Evolutionary conservation across 2,797 vertebrate genomes (phyloP).

Genomic region (Sebastes iracundus): DNA sequence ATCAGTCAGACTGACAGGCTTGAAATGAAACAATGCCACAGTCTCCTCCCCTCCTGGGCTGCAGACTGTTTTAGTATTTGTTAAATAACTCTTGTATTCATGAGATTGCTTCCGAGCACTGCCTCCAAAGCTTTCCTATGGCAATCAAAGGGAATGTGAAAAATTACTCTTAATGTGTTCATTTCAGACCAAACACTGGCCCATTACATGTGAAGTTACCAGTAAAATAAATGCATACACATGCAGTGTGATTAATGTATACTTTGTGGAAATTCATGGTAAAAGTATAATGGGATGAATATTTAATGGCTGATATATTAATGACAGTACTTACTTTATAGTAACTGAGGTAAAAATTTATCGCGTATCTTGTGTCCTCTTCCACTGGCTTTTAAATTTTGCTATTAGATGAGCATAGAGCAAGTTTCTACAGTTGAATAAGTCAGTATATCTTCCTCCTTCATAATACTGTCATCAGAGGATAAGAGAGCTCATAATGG

Average conservation of each 20-base stretch:
- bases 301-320: constrained; percentile 33
- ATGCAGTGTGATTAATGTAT: constrained; percentile 15
- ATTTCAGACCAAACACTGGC: constrained; percentile 12
- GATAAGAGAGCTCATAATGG: constrained; percentile 62
- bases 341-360: constrained; percentile 23
- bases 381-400: constrained; percentile 15
- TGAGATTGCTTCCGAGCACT: constrained; percentile 50
- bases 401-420: constrained; percentile 21
- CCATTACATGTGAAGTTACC: constrained; percentile 1
- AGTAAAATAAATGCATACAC: constrained; percentile 27
- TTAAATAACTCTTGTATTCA: constrained; percentile 75
- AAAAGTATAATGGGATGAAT: constrained; percentile 18
- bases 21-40: constrained; percentile 75
- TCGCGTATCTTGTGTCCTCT: background rate
- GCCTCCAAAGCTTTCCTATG: constrained; percentile 48
- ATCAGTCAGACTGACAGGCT: constrained; percentile 79
- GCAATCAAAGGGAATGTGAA: constrained; percentile 64
- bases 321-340: constrained; percentile 11
- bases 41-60: constrained; percentile 68
- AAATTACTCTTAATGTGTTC: constrained; percentile 58
- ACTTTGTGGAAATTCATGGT: background rate
- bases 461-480: constrained; percentile 61
- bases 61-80: constrained; percentile 67
- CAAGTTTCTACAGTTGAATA: constrained; percentile 19
- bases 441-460: constrained; percentile 45